Base-by-base conservation (phyloP, 1,140 invertebrate genomes). In the Bombus balteatus region DNA sequence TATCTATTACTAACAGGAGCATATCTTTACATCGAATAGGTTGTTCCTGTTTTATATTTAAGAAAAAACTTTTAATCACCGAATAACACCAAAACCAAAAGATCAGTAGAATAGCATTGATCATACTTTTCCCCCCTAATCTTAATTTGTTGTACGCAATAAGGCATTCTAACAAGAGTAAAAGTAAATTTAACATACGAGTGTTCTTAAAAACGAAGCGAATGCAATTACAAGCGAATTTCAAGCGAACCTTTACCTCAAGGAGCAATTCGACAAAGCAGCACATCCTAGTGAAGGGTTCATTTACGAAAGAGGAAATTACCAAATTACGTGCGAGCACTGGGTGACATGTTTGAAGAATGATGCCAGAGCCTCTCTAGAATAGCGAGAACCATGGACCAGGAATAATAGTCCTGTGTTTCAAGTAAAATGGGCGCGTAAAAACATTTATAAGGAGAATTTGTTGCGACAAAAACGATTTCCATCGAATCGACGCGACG, bases 281-380 rank as follows among this genome's bases (percentile, higher is more conserved):
- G 37, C 25, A 9, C 12, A 41, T n/a, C 13, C 70, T n/a, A n/a
- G 25, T 18, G 28, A n/a, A n/a, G 39, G 37, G 28, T 41, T 13
- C 39, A 41, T 71, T 71, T 41, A n/a, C 41, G 70, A 71, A 41
- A 71, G 68, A 71, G 68, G 68, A 71, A 71, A 71, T 71, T 71
- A 71, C 68, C 3, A 28, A 71, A 37, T 71, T 37, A 71, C 68
- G 68, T 71, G 28, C 34, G 3, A 71, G 32, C 34, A 2, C 34
- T 28, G 34, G 37, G 37, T 12, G 68, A 71, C 37, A 39, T 28
- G 68, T 71, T 71, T 71, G 68, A 71, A 71, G 37, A 71, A 71
- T 25, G 37, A 71, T 71, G 25, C 37, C 25, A 28, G 68, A 39
- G 4, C 4, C 25, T 13, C 37, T 39, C 25, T 22, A 71, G 68